Evolutionary conservation across 1,140 invertebrate species (phyloP).

Genomic region (Subanguina moxae): DNA sequence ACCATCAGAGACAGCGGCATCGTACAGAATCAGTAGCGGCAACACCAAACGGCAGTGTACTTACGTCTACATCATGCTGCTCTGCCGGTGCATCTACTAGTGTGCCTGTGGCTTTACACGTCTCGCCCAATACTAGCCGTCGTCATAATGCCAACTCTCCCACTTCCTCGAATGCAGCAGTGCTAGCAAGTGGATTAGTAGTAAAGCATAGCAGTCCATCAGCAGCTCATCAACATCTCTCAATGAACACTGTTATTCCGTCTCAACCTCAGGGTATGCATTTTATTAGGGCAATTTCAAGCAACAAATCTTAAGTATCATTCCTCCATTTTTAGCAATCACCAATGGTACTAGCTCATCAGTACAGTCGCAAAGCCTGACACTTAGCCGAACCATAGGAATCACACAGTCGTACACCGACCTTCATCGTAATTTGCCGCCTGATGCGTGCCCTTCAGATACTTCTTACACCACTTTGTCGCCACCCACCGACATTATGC

Average conservation of each 20-base stretch:
- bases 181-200: neutral
- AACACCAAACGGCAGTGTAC: neutral
- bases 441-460: neutral
- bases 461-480: neutral
- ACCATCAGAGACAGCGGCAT: slow-evolving; percentile 20
- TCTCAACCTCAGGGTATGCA: neutral
- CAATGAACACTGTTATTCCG: slow-evolving; percentile 24
- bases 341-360: too few species aligned
- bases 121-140: neutral
- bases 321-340: too few species aligned
- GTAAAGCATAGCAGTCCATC: neutral
- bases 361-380: neutral
- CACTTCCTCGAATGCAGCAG: neutral
- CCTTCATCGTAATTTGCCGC: neutral
- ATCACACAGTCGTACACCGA: slow-evolving; percentile 1
- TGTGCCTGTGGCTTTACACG: neutral
- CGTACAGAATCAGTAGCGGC: slow-evolving; percentile 22
- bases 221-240: slow-evolving; percentile 13
- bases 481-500: neutral
- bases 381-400: neutral
- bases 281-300: too few species aligned
- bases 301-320: too few species aligned
- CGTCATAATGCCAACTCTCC: neutral
- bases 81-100: neutral
- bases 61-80: slow-evolving; percentile 5